Evolutionary conservation across 1,140 invertebrate species (phyloP).

Genomic region (Schlechtendalia chinensis): DNA sequence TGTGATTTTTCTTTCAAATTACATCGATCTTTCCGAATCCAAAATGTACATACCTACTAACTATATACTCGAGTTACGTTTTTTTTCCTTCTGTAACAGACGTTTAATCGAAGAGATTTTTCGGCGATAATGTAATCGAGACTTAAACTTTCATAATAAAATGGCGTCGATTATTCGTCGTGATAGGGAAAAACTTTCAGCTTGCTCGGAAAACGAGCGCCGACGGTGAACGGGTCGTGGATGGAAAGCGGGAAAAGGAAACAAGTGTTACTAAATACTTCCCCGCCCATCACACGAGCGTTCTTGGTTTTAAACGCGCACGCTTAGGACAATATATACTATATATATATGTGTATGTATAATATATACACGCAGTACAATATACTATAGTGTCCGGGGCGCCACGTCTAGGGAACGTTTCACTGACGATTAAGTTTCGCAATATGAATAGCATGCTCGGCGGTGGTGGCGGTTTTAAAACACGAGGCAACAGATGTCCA

Average conservation of each 20-base stretch:
- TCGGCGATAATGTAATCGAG: slow-evolving; percentile 40
- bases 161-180: slow-evolving; percentile 26
- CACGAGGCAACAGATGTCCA: slow-evolving; percentile 45
- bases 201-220: background rate
- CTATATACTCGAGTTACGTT: background rate
- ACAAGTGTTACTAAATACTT: slow-evolving; percentile 48
- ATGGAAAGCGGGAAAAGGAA: background rate
- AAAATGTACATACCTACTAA: too few relatives aligned
- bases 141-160: slow-evolving; percentile 47
- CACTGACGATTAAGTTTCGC: slow-evolving; percentile 40
- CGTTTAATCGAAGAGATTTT: slow-evolving; percentile 13
- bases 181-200: slow-evolving; percentile 34
- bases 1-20: too few relatives aligned
- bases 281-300: background rate
- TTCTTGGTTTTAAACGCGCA: too few relatives aligned
- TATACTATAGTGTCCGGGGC: background rate
- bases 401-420: slow-evolving; percentile 13
- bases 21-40: too few relatives aligned
- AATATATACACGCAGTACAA: background rate
- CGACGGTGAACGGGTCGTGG: background rate
- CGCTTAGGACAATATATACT: background rate
- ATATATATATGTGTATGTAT: background rate
- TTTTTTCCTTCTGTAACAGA: background rate
- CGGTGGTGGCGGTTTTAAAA: slow-evolving; percentile 11
- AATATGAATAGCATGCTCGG: slow-evolving; percentile 29